phyloP scores from a whole-genome alignment of 1,140 invertebrate species.

The Papilio xuthus region DNA sequence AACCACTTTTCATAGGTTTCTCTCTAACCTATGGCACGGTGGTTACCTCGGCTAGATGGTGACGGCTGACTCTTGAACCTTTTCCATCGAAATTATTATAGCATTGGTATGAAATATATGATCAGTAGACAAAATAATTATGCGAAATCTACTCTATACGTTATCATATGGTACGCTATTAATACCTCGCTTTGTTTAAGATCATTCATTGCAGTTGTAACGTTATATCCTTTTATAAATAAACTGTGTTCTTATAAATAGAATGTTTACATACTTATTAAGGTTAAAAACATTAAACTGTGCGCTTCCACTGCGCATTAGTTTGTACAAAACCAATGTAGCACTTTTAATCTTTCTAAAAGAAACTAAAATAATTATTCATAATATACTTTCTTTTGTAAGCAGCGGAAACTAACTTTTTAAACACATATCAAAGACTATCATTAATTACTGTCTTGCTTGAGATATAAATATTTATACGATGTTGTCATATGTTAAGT shows the following conservation, averaged over 20 bases:
- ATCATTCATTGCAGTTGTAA: constrained; percentile 3
- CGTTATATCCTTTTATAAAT: constrained; percentile 1
- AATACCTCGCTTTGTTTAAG: not conserved
- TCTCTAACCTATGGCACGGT: no score
- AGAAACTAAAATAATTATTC: no score
- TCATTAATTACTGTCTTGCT: not conserved
- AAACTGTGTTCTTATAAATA: not conserved
- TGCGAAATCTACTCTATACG: not conserved
- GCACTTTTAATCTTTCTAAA: no score
- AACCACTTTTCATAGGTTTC: no score
- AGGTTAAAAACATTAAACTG: not conserved
- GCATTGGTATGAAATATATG: no score
- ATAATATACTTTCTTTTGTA: no score
- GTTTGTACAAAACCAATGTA: not conserved
- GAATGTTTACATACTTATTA: not conserved
- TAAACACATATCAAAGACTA: not conserved
- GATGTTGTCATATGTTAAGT: not conserved
- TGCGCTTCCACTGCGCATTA: not conserved
- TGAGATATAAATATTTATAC: not conserved
- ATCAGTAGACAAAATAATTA: no score
- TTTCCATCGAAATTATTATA: no score
- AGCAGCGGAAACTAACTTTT: no score
- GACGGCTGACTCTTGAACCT: no score
- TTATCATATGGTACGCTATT: not conserved
- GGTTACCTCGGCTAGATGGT: no score